Conservation (phyloP, 2,888 invertebrate species). For the Galerucella pusilla region DNA sequence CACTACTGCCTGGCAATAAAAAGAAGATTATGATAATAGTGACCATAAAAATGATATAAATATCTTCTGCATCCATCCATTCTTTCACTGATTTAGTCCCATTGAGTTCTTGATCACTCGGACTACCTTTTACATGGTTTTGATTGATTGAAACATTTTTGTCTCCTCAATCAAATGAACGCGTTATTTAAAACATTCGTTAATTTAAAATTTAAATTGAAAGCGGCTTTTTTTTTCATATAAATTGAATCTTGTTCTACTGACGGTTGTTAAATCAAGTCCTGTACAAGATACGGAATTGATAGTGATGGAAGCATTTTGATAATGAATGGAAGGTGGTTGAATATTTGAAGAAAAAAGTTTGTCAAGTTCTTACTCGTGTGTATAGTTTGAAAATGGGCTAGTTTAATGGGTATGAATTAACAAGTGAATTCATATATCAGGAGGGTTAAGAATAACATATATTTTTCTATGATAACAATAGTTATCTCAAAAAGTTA, state of each 20-base stretch:
- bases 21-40: neutral
- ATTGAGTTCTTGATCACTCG: conserved; percentile 3
- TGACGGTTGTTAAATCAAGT: neutral
- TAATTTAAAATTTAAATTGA: conserved; percentile 4
- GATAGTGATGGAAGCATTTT: no score
- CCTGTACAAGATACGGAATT: no score
- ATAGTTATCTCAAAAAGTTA: no score
- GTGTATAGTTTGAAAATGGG: no score
- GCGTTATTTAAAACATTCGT: neutral
- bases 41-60: neutral
- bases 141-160: conserved; percentile 2
- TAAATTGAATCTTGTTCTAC: neutral
- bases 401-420: no score
- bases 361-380: no score
- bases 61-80: conserved; percentile 3
- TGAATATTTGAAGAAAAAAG: no score
- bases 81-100: conserved; percentile 6
- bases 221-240: neutral
- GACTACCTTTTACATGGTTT: conserved; percentile 6
- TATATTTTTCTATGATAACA: no score
- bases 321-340: no score
- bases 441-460: no score
- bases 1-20: neutral
- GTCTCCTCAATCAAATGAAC: neutral
- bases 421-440: no score